Conservation (phyloP, 2,888 invertebrate species). For the Erebia ligea region DNA sequence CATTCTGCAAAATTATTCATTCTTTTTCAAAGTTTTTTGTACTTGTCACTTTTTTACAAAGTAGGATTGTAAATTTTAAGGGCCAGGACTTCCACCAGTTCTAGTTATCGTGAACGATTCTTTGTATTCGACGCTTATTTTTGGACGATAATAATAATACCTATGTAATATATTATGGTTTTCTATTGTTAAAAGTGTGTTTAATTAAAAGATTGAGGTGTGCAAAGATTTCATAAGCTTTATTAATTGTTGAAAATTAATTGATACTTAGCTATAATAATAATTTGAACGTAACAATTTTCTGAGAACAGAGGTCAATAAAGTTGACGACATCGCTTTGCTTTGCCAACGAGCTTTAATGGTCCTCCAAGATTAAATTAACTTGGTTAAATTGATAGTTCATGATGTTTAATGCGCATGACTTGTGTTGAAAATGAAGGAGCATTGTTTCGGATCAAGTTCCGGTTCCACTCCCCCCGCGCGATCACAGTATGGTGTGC, state of each 20-base stretch:
- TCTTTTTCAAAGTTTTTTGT: not conserved
- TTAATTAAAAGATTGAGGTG: no score
- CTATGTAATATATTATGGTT: no score
- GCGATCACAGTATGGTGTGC: constrained; percentile 40
- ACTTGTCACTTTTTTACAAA: no score
- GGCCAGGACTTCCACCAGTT: no score
- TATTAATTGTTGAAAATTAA: not conserved
- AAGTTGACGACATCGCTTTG: constrained; percentile 18
- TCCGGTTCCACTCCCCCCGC: constrained; percentile 64
- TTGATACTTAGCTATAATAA: not conserved
- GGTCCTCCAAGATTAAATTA: constrained; percentile 20
- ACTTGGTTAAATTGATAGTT: constrained; percentile 22
- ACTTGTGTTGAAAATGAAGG: constrained; percentile 47
- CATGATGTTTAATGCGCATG: constrained; percentile 30
- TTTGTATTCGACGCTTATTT: no score
- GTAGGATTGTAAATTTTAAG: no score
- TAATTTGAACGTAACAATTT: not conserved
- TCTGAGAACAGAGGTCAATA: constrained; percentile 7
- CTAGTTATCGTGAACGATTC: no score
- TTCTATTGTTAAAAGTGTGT: no score
- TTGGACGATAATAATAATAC: no score
- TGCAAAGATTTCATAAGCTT: not conserved
- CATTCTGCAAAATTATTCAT: constrained; percentile 6
- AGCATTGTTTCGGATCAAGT: constrained; percentile 63
- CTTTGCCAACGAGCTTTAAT: constrained; percentile 22